Evolutionary conservation across 2,797 vertebrate genomes (phyloP).

Genomic region (Fundulus diaphanus): DNA sequence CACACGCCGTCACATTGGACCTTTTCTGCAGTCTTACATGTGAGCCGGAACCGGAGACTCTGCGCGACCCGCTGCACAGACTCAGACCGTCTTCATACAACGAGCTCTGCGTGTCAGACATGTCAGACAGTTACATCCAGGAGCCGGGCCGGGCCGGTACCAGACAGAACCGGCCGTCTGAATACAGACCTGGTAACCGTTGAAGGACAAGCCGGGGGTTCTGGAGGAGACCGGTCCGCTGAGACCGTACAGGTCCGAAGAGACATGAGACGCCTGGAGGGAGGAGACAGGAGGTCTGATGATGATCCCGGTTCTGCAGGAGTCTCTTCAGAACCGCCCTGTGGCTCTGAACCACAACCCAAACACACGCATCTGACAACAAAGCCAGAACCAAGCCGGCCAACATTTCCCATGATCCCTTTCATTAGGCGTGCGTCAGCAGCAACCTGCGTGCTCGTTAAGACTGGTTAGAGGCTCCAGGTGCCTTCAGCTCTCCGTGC

Average conservation of each 20-base stretch:
- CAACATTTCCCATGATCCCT: not conserved
- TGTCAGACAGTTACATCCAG: conserved; percentile 1
- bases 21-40: conserved; percentile 60
- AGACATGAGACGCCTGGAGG: conserved; percentile 67
- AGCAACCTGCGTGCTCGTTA: not conserved
- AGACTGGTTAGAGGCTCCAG: too few species aligned
- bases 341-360: not conserved
- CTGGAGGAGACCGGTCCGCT: conserved; percentile 76
- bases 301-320: too few species aligned
- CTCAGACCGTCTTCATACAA: conserved; percentile 72
- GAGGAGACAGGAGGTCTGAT: conserved; percentile 15
- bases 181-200: conserved; percentile 87
- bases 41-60: conserved; percentile 41
- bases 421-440: not conserved
- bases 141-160: not conserved
- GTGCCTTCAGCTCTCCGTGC: too few species aligned
- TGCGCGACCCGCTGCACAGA: conserved; percentile 61
- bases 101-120: conserved; percentile 57
- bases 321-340: not conserved
- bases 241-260: conserved; percentile 79
- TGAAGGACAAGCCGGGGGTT: conserved; percentile 76
- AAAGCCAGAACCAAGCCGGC: not conserved
- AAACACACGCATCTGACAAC: not conserved
- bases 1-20: not conserved
- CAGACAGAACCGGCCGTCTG: too few species aligned